Conservation (phyloP, 2,113 vertebrate species). For the Phalacrocorax carbo region DNA sequence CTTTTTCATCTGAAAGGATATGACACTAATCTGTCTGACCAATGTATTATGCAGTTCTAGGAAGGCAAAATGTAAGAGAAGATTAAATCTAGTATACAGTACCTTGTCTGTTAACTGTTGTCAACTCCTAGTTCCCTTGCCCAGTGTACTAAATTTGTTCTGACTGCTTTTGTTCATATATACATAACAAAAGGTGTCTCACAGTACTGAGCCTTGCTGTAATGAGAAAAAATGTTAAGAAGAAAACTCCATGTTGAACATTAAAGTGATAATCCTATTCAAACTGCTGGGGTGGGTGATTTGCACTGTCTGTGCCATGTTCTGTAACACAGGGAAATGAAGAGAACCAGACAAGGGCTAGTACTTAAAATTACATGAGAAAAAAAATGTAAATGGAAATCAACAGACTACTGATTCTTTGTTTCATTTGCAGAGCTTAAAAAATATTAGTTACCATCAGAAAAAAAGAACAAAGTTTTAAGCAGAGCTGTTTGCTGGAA, state of each 20-base stretch:
- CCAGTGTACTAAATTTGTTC: constrained; percentile 38
- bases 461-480: not conserved
- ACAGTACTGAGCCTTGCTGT: constrained; percentile 1
- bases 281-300: not conserved
- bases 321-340: not conserved
- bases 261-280: constrained; percentile 52
- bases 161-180: constrained; percentile 57
- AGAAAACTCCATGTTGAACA: constrained; percentile 37
- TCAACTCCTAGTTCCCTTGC: constrained; percentile 13
- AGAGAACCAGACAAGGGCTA: constrained; percentile 6
- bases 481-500: not conserved
- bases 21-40: not conserved
- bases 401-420: not conserved
- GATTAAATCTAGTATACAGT: not conserved
- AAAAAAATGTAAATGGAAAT: constrained; percentile 19
- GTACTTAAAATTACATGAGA: constrained; percentile 33
- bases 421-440: constrained; percentile 15
- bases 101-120: constrained; percentile 24
- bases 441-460: not conserved
- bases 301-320: not conserved
- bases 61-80: not conserved
- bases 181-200: constrained; percentile 57
- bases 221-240: constrained; percentile 30
- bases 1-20: not conserved
- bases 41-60: not conserved